These are phyloP conservation scores for Syrphus vitripennis DNA, from an alignment of 2,888 invertebrate genomes.

Conservation along the genomic window DNA sequence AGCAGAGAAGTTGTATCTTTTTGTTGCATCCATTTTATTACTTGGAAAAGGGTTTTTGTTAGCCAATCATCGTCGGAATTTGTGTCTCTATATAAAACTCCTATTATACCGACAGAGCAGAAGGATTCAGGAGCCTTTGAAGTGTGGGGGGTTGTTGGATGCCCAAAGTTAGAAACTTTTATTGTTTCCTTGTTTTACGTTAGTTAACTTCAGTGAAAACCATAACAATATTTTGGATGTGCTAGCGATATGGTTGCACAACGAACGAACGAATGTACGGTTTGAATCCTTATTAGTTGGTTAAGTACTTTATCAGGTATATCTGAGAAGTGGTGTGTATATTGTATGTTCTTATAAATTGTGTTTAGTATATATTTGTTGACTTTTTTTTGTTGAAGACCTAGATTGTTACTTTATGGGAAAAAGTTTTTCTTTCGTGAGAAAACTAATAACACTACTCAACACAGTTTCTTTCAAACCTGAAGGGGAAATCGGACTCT, in stretches of 20 bases:
- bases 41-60: constrained; percentile 51
- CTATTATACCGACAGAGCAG: neutral
- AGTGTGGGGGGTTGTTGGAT: neutral
- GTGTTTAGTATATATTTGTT: too few relatives aligned
- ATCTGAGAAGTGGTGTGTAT: neutral
- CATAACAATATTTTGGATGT: constrained; percentile 14
- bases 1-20: constrained; percentile 16
- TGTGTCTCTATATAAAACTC: constrained; percentile 14
- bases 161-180: constrained; percentile 33
- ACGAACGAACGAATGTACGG: too few relatives aligned
- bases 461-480: too few relatives aligned
- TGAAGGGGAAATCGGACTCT: too few relatives aligned
- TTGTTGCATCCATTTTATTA: constrained; percentile 48
- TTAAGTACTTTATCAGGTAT: constrained; percentile 12
- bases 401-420: too few relatives aligned
- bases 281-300: constrained; percentile 15
- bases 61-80: constrained; percentile 60
- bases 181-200: constrained; percentile 43
- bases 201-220: constrained; percentile 15
- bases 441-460: too few relatives aligned
- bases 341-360: too few relatives aligned
- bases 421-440: too few relatives aligned
- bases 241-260: neutral
- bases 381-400: too few relatives aligned
- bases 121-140: neutral